Evolutionary conservation across 1,140 invertebrate species (phyloP).

Genomic region (Bombus huntii): DNA sequence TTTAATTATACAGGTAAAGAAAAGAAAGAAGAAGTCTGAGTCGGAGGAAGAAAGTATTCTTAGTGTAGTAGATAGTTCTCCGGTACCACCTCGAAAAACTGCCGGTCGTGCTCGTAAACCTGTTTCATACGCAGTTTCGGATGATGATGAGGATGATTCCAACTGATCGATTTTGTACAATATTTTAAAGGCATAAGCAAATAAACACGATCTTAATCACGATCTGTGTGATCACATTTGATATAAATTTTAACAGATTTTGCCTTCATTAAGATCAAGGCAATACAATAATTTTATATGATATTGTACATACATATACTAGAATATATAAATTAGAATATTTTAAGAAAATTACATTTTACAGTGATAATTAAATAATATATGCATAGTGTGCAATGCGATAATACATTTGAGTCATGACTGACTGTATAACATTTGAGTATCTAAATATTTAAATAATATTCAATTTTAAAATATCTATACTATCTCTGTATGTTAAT

Average conservation of each 20-base stretch:
- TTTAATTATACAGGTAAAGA: constrained; percentile 65
- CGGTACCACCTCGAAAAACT: constrained; percentile 57
- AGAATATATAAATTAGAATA: constrained; percentile 17
- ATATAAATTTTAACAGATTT: constrained; percentile 32
- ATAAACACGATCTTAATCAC: constrained; percentile 28
- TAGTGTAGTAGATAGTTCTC: constrained; percentile 53
- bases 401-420: constrained; percentile 9
- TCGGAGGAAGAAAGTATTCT: constrained; percentile 61
- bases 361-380: constrained; percentile 34
- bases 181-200: constrained; percentile 25
- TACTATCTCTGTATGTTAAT: neutral
- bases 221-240: constrained; percentile 35
- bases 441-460: constrained; percentile 26
- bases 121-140: constrained; percentile 72
- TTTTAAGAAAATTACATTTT: constrained; percentile 31
- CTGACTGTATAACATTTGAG: neutral
- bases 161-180: constrained; percentile 59
- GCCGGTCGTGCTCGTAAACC: constrained; percentile 71
- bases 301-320: constrained; percentile 63
- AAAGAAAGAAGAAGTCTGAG: constrained; percentile 69
- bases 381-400: constrained; percentile 17
- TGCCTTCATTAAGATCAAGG: constrained; percentile 22
- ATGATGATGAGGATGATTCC: constrained; percentile 72
- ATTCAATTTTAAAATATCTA: neutral
- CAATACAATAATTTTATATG: constrained; percentile 57